Evolutionary conservation across 2,113 vertebrate genomes (phyloP), one percentile per base, ranked within the genome.

Genomic region (Pica pica): DNA sequence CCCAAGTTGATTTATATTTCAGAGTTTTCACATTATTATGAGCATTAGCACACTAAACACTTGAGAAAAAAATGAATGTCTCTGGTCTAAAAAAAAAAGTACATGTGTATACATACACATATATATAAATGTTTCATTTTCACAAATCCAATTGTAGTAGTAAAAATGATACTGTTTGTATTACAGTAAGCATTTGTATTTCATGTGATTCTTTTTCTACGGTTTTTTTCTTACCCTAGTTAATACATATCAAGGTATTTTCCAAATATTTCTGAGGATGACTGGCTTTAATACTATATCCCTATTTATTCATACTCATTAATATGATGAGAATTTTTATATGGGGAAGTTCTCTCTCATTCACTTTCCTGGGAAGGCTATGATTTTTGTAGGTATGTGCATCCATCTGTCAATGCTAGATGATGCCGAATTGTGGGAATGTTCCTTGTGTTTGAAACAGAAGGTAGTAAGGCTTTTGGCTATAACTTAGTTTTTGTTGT

Each of bases 391-490:
- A 95, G 93, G 95, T 96, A 97, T 96, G 91, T 83, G 94, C 89
- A 69, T 92, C 95, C 95, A 97, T 97, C 95, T 96, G 96, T 95
- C 89, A 95, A 4, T 95, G 87, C 84, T 92, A 87, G 74, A 95
- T 92, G 70, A 96, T 82, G 93, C 93, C n/a, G 78, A 93, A 91
- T 94, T 76, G 84, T 91, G 87, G 94, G 91, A 95, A 94, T 95
- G 94, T 89, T 96, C 89, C 95, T 95, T 95, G 96, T 95, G 94
- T 87, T 97, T 89, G 91, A 94, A 96, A 94, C 96, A 97, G 96
- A 96, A 96, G 95, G 95, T 94, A 95, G 53, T 50, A 67, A 94
- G 50, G 67, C 84, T 95, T 93, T 96, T 97, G 96, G 94, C 95
- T 87, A 89, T 91, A 92, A 61, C 81, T 89, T 95, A 85, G 70